phyloP scores from a whole-genome alignment of 2,797 vertebrate genomes.

The Semaprochilodus insignis region DNA sequence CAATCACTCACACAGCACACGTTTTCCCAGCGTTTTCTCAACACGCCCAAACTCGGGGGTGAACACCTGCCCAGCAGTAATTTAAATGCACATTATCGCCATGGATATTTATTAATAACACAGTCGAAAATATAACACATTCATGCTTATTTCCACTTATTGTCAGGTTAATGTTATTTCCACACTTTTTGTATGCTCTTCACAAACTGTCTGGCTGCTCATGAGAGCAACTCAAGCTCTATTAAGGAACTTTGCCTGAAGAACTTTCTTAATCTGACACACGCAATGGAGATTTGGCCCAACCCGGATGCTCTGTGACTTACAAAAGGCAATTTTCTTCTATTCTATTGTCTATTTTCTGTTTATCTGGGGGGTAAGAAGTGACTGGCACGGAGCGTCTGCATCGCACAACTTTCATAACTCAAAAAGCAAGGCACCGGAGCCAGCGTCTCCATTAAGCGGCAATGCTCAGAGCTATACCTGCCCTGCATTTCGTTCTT shows the following conservation, averaged over 20 bases:
- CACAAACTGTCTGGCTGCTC: too few relatives aligned
- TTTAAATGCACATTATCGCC: too few relatives aligned
- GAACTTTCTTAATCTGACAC: background rate
- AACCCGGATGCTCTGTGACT: background rate
- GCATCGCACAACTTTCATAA: background rate
- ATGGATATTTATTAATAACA: too few relatives aligned
- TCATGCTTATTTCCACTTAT: too few relatives aligned
- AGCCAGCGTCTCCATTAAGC: background rate
- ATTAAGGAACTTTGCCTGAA: background rate
- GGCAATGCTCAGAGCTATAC: conserved; percentile 16
- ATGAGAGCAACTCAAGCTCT: too few relatives aligned
- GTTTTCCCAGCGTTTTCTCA: too few relatives aligned
- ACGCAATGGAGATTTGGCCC: background rate
- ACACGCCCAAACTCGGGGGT: too few relatives aligned
- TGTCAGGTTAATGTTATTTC: too few relatives aligned
- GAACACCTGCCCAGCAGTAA: too few relatives aligned
- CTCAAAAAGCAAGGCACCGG: background rate
- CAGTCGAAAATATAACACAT: too few relatives aligned
- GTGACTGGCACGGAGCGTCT: background rate
- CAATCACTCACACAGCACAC: too few relatives aligned
- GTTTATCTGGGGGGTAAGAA: background rate
- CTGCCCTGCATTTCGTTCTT: conserved; percentile 23
- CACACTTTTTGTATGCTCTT: too few relatives aligned
- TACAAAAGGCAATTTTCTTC: background rate
- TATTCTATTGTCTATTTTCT: background rate